Evolutionary conservation across 2,888 invertebrate genomes (phyloP), one percentile per base, ranked within the genome.

Genomic region (Lissocephala sabroskyi): DNA sequence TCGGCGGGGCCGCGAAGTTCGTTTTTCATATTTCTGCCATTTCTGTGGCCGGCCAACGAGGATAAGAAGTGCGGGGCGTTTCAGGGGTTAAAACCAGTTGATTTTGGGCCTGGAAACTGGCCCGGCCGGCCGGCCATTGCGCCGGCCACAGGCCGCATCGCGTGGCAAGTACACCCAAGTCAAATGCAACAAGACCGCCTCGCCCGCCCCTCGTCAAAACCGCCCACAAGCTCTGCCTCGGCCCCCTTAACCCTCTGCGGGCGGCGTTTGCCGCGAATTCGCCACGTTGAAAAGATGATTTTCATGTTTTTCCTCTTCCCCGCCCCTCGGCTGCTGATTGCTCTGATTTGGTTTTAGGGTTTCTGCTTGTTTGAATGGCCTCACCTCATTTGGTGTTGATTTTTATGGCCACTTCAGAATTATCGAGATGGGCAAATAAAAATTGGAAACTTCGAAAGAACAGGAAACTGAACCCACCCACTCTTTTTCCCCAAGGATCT

Each of bases 241-340:
- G 16, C 35, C 13, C 14, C 35, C 16, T 16, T 10, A 14, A 13
- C 16, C 10, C 35, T 35, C 16, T 16, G 14, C 17, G 13, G 14
- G 17, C 28, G n/a, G 11, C 42, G 29, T 23, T n/a, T 39, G 43
- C 50, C 50, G 59, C 56, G 58, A 56, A 49, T 52, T 46, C 56
- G 64, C 47, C 46, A 59, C 67, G 60, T 56, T 76, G 64, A 77
- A 35, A 70, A 75, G 79, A 75, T 79, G 75, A 75, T 74, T 75
- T 79, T 75, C 75, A 77, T 79, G 75, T 77, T 79, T 67, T 66
- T 46, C 61, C 60, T 14, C 56, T 30, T 33, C 49, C 33, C 33
- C 37, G 41, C 33, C 50, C 55, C 59, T 53, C 39, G 13, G 30
- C 32, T 35, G 11, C 23, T 40, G 7, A 13, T 35, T 29, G 16